Evolutionary conservation across 2,888 invertebrate species (phyloP), one percentile per base, ranked within the genome.

Genomic region (Allacma fusca): DNA sequence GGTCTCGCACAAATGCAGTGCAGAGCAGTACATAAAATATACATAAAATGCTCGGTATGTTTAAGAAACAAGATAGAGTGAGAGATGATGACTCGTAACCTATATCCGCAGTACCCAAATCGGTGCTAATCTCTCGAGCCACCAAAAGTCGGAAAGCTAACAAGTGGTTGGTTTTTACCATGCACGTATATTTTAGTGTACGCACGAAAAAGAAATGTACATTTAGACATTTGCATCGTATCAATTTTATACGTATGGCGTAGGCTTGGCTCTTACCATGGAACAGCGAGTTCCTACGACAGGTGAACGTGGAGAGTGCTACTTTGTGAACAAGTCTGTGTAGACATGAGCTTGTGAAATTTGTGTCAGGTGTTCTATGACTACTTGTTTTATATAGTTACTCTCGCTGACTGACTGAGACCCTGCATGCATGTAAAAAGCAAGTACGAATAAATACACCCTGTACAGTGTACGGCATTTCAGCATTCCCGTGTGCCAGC

Each of bases 331-430:
- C 62, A 73, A 73, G 73, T 72, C 72, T 72, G 59, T 50, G 40
- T 72, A 73, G 73, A 73, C 64, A 59, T 67, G 40, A 68, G 68
- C 69, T 74, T 74, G 69, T 68, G 77, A 78, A 78, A 78, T 78
- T 73, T 78, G 77, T 78, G 77, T 78, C 77, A 78, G 77, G 77
- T 78, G 77, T 78, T 78, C 73, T 73, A 73, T 73, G 73, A 73
- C 73, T 59, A 64, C 73, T 73, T 73, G 73, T 73, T 73, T 59
- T 62, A 73, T 34, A 72, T 34, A 28, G 59, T 44, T 21, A 43
- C 64, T 24, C 43, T 43, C 67, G 65, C 67, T 77, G 70, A n/a
- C n/a, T 62, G 59, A 34, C 34, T 34, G 34, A 34, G 34, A 34
- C 34, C 21, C 57, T 57, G 57, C 13, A 57, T 57, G 70, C 72